Conservation (phyloP, 2,888 invertebrate genomes). For the Dugesia japonica region DNA sequence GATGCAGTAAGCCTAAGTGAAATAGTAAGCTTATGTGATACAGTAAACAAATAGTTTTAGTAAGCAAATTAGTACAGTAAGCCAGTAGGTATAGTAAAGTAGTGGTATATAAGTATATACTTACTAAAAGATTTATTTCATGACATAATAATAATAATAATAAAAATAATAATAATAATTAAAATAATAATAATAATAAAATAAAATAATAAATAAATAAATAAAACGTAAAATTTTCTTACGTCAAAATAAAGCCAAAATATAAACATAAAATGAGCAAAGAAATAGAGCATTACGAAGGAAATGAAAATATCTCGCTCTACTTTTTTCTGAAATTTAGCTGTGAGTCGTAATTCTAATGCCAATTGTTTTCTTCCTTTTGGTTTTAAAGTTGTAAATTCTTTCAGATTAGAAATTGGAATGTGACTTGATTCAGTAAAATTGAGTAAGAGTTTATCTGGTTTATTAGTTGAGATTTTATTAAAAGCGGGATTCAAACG, state of each 20-base stretch:
- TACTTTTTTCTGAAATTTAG: conserved; percentile 28
- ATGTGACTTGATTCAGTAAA: background rate
- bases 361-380: background rate
- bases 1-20: too few species aligned
- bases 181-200: too few species aligned
- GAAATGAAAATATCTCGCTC: conserved; percentile 35
- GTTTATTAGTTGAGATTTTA: background rate
- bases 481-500: background rate
- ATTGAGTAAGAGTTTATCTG: background rate
- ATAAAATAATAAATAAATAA: too few species aligned
- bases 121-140: too few species aligned
- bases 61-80: too few species aligned
- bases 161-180: too few species aligned
- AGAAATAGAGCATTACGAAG: conserved; percentile 35
- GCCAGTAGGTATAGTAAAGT: too few species aligned
- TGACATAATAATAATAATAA: too few species aligned
- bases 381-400: background rate
- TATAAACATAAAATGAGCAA: conserved; percentile 36
- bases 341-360: background rate
- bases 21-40: too few species aligned
- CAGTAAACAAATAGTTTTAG: too few species aligned
- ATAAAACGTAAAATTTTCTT: too few species aligned
- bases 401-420: background rate
- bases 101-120: too few species aligned
- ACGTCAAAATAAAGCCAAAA: conserved; percentile 37